Base-by-base conservation (phyloP, 2,113 vertebrate species). In the Pungitius pungitius region DNA sequence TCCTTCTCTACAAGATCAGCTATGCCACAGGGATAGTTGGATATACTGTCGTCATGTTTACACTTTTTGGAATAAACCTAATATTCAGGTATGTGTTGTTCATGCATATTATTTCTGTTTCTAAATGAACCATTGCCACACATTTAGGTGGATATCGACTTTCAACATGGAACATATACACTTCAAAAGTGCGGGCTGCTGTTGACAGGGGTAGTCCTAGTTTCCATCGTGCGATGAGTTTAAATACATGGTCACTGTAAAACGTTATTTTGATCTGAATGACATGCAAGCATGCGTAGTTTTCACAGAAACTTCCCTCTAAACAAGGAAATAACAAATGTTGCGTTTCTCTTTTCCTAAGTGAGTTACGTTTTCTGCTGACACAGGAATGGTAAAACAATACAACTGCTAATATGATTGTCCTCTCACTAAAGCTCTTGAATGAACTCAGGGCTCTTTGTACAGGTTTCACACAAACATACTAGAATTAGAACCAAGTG, bases 1-100 rank as follows among this genome's bases (percentile, higher is more conserved):
- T 99, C 3, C 93, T 99, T 0, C 95, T 99, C 78, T 99, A 99
- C 92, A 99, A 99, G 90, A 95, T 99, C 87, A 99, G 97, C 91
- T 99, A 99, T 33, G 95, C 95, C 69, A 98, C 95, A 0, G 98
- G 98, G 11, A 99, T 99, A 0, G 91, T 96, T 66, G 98, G 98
- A 57, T 99, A 99, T 87, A 94, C 92, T 77, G 96, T 97, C 3
- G 96, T 99, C 69, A 99, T 99, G 97, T 98, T 99, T 84, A 99
- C 98, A 1, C 95, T 99, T 60, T 99, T 99, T 82, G 97, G 97
- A 72, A 95, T 99, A 75, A 98, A 99, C 78, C 91, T 99, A 56
- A 84, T 99, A 86, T 98, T 99, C 94, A 96, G 97, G 98, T 99
- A 88, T 93, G 96, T 90, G 65, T 68, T 33, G 8, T 55, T 56